phyloP scores from a whole-genome alignment of 2,113 vertebrate species.

The Antigone vipio region DNA sequence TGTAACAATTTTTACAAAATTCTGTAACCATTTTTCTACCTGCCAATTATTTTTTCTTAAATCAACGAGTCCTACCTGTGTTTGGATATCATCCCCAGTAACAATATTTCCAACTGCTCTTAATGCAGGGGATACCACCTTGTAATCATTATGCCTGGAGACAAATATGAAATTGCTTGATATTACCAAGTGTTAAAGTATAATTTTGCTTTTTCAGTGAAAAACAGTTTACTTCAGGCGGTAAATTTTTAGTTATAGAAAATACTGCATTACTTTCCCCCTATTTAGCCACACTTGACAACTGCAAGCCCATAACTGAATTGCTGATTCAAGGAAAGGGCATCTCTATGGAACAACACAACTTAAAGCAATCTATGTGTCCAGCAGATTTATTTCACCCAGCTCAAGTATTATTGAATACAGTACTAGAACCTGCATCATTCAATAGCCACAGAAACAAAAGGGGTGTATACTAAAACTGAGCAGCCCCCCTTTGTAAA shows the following conservation, averaged over 20 bases:
- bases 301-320: background rate
- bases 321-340: background rate
- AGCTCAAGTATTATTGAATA: background rate
- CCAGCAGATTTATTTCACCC: background rate
- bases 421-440: background rate
- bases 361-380: background rate
- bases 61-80: conserved; percentile 80
- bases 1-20: background rate
- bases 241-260: background rate
- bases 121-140: conserved; percentile 90
- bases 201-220: conserved; percentile 1
- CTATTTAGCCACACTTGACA: background rate
- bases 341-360: background rate
- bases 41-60: background rate
- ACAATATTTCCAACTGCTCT: conserved; percentile 93
- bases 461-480: background rate
- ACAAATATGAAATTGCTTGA: conserved; percentile 21
- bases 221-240: background rate
- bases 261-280: background rate
- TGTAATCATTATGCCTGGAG: conserved; percentile 89
- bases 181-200: background rate
- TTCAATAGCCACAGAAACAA: background rate
- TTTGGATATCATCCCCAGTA: conserved; percentile 91
- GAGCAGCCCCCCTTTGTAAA: background rate
- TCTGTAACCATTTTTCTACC: background rate